Evolutionary conservation across 2,888 invertebrate species (phyloP), one percentile per base, ranked within the genome.

Genomic region (Meta bourneti): DNA sequence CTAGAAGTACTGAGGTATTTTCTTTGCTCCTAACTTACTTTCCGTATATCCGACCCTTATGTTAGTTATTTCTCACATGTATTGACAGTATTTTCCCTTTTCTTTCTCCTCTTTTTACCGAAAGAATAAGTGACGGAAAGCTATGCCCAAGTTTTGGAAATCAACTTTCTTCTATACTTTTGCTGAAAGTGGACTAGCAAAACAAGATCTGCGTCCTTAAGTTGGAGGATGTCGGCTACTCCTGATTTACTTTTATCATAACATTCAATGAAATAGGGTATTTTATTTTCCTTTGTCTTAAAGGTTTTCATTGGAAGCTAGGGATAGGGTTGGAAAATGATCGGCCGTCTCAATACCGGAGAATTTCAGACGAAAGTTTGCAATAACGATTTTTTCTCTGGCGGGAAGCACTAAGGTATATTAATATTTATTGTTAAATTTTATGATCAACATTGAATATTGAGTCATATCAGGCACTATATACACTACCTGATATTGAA

Each of bases 61-160:
- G 81, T 79, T 87, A 88, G 54, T 88, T 87, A 87, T 72, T 87
- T 87, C 87, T 80, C 87, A 87, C 80, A 61, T 80, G 79, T 71
- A 70, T 80, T 78, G 75, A 52, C 54, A 9, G n/a, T 75, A 75
- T 61, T 75, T 74, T 72, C 54, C n/a, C 61, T 19, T 34, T 20
- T 19, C 49, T 7, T 7, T 19, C 19, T 11, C 7, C 34, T 72
- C 16, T 54, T 79, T 78, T 52, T 52, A 7, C 6, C 51, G 9
- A 74, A 72, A 72, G 80, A 75, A 48, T 69, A 81, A 81, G 48
- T 34, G 61, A 49, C 75, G 71, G 87, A 79, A 86, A 86, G 77
- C 77, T 87, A 72, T 54, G 87, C 61, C 80, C 79, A 79, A 54
- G 71, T 69, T 80, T 86, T 52, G 71, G 78, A 87, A 87, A 79